These are phyloP conservation scores for Macroglossus sobrinus DNA, from an alignment of 2,113 vertebrate genomes.

Conservation along the genomic window DNA sequence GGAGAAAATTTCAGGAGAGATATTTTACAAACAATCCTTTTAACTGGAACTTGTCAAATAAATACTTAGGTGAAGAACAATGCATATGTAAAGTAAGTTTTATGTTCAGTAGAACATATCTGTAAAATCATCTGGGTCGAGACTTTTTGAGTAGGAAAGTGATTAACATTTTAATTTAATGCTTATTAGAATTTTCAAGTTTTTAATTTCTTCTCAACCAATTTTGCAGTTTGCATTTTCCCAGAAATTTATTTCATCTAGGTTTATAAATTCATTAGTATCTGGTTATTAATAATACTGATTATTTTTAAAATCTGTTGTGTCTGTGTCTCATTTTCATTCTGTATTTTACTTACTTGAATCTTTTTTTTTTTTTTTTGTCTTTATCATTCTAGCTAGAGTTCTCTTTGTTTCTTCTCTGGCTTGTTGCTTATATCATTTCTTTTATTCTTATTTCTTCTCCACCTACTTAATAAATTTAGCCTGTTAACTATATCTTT, in stretches of 20 bases:
- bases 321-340: background rate
- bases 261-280: background rate
- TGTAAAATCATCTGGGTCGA: background rate
- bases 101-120: background rate
- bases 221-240: slow-evolving; percentile 3
- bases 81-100: background rate
- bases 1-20: background rate
- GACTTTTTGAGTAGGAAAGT: background rate
- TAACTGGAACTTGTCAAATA: background rate
- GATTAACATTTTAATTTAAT: background rate
- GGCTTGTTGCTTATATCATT: background rate
- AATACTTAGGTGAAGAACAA: background rate
- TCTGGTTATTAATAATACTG: background rate
- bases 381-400: background rate
- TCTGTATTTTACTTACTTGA: background rate
- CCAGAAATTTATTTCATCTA: background rate
- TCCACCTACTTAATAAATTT: background rate
- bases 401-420: background rate
- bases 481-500: background rate
- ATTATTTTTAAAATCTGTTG: background rate
- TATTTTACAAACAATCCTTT: background rate
- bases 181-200: background rate
- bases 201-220: background rate
- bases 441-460: background rate
- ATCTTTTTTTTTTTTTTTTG: background rate